phyloP scores from a whole-genome alignment of 2,797 vertebrate species.

The Setipinna tenuifilis region DNA sequence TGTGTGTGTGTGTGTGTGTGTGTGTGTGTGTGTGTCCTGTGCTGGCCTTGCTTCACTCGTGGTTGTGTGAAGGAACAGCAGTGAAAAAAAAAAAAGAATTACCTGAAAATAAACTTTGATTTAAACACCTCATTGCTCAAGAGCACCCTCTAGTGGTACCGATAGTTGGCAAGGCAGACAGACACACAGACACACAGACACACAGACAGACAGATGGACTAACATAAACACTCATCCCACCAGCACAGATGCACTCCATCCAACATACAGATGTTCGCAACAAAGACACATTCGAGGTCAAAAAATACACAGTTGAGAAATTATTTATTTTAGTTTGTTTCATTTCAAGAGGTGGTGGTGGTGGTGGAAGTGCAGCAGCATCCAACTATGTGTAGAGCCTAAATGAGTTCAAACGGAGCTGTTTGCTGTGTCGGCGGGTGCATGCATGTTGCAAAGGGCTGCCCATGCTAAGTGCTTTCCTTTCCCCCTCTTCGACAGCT shows the following conservation, averaged over 20 bases:
- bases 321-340: not conserved
- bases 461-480: constrained; percentile 24
- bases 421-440: not conserved
- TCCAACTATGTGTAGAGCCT: not conserved
- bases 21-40: not conserved
- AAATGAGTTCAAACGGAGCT: not conserved
- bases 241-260: no score
- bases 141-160: not conserved
- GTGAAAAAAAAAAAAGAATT: not conserved
- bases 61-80: not conserved
- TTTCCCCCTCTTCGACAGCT: constrained; percentile 1
- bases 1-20: not conserved
- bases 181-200: not conserved
- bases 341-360: not conserved
- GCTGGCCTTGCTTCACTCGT: constrained; percentile 15
- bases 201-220: not conserved
- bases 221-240: not conserved
- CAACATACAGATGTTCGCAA: not conserved
- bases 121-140: constrained; percentile 4
- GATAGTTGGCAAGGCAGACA: not conserved
- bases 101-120: not conserved
- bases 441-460: constrained; percentile 20
- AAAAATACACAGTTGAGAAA: not conserved
- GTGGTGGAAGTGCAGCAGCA: not conserved
- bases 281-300: not conserved